phyloP scores from a whole-genome alignment of 2,797 vertebrate genomes.

The Sebastes ruberrimus region DNA sequence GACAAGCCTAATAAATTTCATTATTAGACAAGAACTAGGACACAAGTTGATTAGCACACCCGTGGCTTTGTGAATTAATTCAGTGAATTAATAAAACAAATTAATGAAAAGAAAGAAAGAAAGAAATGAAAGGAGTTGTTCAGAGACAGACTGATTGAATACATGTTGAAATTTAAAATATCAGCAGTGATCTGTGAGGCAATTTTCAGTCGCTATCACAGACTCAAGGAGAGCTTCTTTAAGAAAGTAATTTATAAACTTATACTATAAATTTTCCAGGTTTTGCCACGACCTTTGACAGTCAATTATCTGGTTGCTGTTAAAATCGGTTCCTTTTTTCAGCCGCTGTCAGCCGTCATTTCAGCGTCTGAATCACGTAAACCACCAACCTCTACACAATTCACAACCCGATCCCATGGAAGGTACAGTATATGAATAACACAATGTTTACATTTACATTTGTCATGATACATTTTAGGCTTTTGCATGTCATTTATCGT shows the following conservation, averaged over 20 bases:
- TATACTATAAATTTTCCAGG: too few relatives aligned
- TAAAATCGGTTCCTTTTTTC: neutral
- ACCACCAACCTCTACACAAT: neutral
- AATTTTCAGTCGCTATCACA: neutral
- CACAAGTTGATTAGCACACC: constrained; percentile 6
- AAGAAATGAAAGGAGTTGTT: neutral
- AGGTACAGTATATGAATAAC: too few relatives aligned
- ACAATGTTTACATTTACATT: too few relatives aligned
- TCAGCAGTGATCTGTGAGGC: neutral
- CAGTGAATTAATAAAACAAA: neutral
- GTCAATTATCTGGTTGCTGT: neutral
- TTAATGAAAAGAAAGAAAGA: neutral
- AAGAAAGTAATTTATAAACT: neutral
- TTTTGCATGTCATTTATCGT: too few relatives aligned
- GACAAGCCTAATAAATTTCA: neutral
- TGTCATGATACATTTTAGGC: too few relatives aligned
- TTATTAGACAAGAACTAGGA: neutral
- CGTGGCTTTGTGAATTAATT: neutral
- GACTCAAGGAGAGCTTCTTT: neutral
- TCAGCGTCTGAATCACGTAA: neutral
- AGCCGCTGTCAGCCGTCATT: neutral
- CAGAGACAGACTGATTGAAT: neutral
- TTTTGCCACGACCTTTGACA: neutral
- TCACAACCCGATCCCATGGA: too few relatives aligned
- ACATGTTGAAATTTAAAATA: neutral